These are phyloP conservation scores for Drosophila nr. perissopoda DNA, from an alignment of 2,888 invertebrate species.

Conservation along the genomic window DNA sequence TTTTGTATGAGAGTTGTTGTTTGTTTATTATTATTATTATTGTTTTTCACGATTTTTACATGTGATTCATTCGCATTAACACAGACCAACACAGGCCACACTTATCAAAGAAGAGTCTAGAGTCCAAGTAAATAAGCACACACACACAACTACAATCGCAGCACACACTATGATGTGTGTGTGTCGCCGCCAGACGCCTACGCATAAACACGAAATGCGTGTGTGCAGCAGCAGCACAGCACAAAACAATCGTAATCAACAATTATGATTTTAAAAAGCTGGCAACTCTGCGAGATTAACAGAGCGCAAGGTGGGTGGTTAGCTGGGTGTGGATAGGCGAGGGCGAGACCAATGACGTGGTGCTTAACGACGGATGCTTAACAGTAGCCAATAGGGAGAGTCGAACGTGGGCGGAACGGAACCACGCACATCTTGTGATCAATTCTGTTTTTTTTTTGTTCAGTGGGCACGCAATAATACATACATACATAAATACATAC, in stretches of 20 bases:
- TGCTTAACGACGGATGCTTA: conserved; percentile 26
- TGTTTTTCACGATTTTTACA: conserved; percentile 34
- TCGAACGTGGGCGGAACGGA: not conserved
- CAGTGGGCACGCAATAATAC: conserved; percentile 1
- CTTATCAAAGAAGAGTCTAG: conserved; percentile 56
- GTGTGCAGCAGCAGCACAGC: conserved; percentile 13
- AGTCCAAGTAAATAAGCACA: conserved; percentile 56
- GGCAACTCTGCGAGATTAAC: conserved; percentile 30
- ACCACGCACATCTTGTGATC: conserved; percentile 46
- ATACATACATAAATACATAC: not conserved
- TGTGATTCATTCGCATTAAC: conserved; percentile 57
- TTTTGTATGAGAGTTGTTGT: conserved; percentile 13
- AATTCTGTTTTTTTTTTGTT: conserved; percentile 6
- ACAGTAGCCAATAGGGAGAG: not conserved
- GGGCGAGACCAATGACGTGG: conserved; percentile 32
- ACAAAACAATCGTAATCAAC: conserved; percentile 42
- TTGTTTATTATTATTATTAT: conserved; percentile 19
- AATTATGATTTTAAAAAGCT: conserved; percentile 41
- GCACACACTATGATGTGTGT: not conserved
- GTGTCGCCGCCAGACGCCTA: conserved; percentile 28
- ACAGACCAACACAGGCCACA: conserved; percentile 23
- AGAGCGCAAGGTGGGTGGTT: conserved; percentile 26
- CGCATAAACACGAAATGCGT: conserved; percentile 38
- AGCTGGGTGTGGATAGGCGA: not conserved
- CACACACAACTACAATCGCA: conserved; percentile 12